Base-by-base conservation (phyloP, 2,113 vertebrate species). In the Rhynchopsitta pachyrhyncha region DNA sequence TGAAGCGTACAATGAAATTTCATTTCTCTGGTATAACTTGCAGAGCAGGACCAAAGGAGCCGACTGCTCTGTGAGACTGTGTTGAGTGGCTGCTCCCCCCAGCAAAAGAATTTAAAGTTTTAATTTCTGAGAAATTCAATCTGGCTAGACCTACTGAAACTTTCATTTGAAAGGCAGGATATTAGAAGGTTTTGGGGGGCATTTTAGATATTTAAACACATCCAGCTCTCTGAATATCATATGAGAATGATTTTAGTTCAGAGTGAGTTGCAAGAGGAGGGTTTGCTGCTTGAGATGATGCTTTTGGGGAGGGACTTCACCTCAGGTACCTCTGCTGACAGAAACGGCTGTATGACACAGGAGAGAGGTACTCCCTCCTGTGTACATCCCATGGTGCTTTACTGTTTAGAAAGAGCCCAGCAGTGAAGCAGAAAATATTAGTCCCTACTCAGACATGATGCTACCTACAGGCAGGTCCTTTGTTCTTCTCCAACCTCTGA, bases 371-470 rank as follows among this genome's bases (percentile, higher is more conserved):
- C 31, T 47, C 29, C 55, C 39, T 37, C 76, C 29, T 3, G 3
- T n/a, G 3, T 13, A 4, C 0, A 23, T 67, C 68, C 44, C 52
- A 2, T 37, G 15, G 52, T 25, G 59, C 35, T 41, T 18, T 55
- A 3, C 52, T 28, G 67, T 7, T 22, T 28, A 5, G 7, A 10
- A 88, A 31, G 39, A 22, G 4, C 57, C 23, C 52, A 41, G 47
- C 37, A 67, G 11, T 5, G 62, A 33, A 31, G 19, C 27, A 64
- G 81, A 77, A 41, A 24, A 47, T 2, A 2, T 24, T 14, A 25
- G 2, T 22, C 22, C 13, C 10, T 24, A 2, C 53, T 27, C 3
- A 3, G 25, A 5, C 44, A 13, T 0, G 1, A 8, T 46, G 42
- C 31, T 49, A 2, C 23, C 31, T 31, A 31, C 16, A 37, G 37